These are phyloP conservation scores for Platyscapa corneri DNA, from an alignment of 1,140 invertebrate genomes.

Conservation along the genomic window DNA sequence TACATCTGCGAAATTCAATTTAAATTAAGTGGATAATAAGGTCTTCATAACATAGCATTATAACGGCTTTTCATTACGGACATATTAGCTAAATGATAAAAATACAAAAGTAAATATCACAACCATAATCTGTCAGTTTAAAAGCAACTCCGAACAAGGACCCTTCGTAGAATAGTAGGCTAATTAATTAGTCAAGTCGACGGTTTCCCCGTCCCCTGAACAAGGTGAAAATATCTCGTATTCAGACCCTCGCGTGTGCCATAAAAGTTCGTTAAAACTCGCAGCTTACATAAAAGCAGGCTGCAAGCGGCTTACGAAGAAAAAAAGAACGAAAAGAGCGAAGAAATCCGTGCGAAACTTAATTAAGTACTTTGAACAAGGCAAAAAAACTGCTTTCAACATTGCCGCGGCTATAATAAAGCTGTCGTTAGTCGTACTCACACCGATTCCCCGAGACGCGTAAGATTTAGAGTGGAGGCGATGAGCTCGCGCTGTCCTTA, in stretches of 20 bases:
- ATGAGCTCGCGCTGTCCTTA: not conserved
- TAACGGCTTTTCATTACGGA: not conserved
- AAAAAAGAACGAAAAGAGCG: not conserved
- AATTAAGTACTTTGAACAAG: constrained; percentile 29
- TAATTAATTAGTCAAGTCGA: constrained; percentile 4
- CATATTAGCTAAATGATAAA: not conserved
- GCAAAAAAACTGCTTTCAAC: not conserved
- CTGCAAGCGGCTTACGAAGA: not conserved
- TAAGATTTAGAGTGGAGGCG: no score
- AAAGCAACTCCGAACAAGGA: not conserved
- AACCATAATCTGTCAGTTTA: not conserved
- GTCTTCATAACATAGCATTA: not conserved
- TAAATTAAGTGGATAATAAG: not conserved
- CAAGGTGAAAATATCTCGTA: not conserved
- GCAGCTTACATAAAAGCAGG: not conserved
- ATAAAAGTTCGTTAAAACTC: not conserved
- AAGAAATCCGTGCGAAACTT: not conserved
- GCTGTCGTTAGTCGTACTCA: not conserved
- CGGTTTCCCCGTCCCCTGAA: no score
- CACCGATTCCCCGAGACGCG: not conserved
- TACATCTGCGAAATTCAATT: not conserved
- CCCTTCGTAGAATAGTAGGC: not conserved
- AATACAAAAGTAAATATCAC: no score
- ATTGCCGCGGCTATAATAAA: constrained; percentile 8
- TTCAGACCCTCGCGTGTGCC: not conserved